Conservation (phyloP, 2,113 vertebrate species). For the Glaucidium brasilianum region DNA sequence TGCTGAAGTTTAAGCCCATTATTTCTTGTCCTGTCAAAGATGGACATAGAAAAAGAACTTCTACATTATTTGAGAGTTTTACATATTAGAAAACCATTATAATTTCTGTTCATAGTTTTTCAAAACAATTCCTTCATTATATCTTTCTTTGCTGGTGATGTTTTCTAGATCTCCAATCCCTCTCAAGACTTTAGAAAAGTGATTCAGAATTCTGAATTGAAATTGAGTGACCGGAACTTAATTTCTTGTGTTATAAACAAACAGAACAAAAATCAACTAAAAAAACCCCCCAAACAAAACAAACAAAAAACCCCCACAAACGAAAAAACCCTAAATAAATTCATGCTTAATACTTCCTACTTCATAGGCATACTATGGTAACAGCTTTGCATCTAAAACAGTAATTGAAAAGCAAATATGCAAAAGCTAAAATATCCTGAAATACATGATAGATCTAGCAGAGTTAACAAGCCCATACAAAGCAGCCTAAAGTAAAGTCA, state of each 20-base stretch:
- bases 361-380: not conserved
- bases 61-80: not conserved
- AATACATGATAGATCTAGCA: not conserved
- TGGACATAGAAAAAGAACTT: not conserved
- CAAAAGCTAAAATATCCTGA: not conserved
- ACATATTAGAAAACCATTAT: not conserved
- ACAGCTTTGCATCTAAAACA: not conserved
- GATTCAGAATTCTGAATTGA: not conserved
- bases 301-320: not conserved
- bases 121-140: not conserved
- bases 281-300: not conserved
- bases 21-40: not conserved
- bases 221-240: not conserved
- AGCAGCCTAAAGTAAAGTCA: conserved; percentile 37
- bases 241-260: not conserved
- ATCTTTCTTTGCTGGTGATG: not conserved
- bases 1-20: not conserved
- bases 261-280: not conserved
- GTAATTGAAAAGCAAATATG: not conserved
- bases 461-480: conserved; percentile 18
- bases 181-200: not conserved
- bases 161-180: not conserved
- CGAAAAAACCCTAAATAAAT: not conserved
- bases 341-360: not conserved
- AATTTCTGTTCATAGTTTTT: not conserved